Evolutionary conservation across 2,888 invertebrate species (phyloP), one percentile per base, ranked within the genome.

Genomic region (Isotomurus palustris): DNA sequence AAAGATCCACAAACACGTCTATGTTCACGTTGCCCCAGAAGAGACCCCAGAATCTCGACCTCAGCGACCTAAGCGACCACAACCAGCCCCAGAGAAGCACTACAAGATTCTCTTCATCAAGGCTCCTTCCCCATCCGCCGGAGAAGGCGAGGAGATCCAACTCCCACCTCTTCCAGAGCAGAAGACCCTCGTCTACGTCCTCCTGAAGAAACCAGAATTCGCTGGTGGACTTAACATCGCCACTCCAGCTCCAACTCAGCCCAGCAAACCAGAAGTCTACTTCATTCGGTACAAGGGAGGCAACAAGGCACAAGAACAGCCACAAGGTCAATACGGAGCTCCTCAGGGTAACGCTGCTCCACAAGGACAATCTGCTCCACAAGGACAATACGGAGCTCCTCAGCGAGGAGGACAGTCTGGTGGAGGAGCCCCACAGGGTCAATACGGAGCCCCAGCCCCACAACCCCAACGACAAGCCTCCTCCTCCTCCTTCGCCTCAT

Each of bases 61-160:
- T 88, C 53, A 88, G 88, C 75, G 89, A 88, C 74, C 89, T 88
- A 81, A 88, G 88, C 76, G 89, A 88, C 81, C 90, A 88, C 17
- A 89, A 88, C 90, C 90, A 56, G 89, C 89, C 73, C 89, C 86
- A 80, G 89, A 90, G 76, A 88, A 85, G 24, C 78, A 78, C 4
- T 84, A 85, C 73, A 80, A 83, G 73, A 81, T 91, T 75, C 88
- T 91, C 78, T 91, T 91, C 83, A 91, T 91, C 78, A 91, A 91
- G 59, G 69, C 69, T 21, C 69, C 69, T 27, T 66, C 60, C 27
- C 62, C 68, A 48, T 56, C 65, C 38, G 24, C 59, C 21, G 58
- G 56, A 48, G 67, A 63, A 22, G 58, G 54, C n/a, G 63, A 58
- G 29, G 68, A 70, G 45, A 66, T 68, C 36, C 66, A 68, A 60